Evolutionary conservation across 2,888 invertebrate species (phyloP).

Genomic region (Nymphalis urticae): DNA sequence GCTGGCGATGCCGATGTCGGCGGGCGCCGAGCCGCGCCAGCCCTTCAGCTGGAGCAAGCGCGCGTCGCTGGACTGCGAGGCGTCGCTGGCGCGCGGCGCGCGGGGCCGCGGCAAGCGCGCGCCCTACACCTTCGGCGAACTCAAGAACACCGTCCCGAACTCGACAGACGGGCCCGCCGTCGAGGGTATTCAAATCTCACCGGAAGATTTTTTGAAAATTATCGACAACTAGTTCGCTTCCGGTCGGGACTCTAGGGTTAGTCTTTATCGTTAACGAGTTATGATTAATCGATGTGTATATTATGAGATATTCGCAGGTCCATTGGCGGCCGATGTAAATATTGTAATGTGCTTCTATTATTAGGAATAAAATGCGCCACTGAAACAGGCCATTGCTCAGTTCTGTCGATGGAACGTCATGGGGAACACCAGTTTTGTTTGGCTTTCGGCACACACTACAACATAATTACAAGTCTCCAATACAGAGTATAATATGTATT

Average conservation of each 20-base stretch:
- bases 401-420: slow-evolving; percentile 36
- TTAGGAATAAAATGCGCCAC: slow-evolving; percentile 71
- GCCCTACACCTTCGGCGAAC: slow-evolving; percentile 74
- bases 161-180: slow-evolving; percentile 50
- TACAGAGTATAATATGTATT: slow-evolving; percentile 1
- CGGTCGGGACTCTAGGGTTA: slow-evolving; percentile 41
- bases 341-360: slow-evolving; percentile 78
- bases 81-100: slow-evolving; percentile 45
- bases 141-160: slow-evolving; percentile 72
- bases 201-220: slow-evolving; percentile 70
- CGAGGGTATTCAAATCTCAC: slow-evolving; percentile 60
- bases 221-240: slow-evolving; percentile 62
- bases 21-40: slow-evolving; percentile 70
- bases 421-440: slow-evolving; percentile 9
- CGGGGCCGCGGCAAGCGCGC: slow-evolving; percentile 48
- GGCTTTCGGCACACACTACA: not conserved
- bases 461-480: not conserved
- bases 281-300: slow-evolving; percentile 61
- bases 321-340: slow-evolving; percentile 72
- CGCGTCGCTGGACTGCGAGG: slow-evolving; percentile 61
- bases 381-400: slow-evolving; percentile 78
- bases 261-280: slow-evolving; percentile 51
- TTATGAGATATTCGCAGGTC: slow-evolving; percentile 60
- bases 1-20: slow-evolving; percentile 76
- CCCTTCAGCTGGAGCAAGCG: slow-evolving; percentile 67